Percentiles rank a stretch among this genome's conserved stretches.
These are phyloP conservation scores for Thunnus thynnus DNA, from an alignment of 2,113 vertebrate species.

Conservation along the genomic window DNA sequence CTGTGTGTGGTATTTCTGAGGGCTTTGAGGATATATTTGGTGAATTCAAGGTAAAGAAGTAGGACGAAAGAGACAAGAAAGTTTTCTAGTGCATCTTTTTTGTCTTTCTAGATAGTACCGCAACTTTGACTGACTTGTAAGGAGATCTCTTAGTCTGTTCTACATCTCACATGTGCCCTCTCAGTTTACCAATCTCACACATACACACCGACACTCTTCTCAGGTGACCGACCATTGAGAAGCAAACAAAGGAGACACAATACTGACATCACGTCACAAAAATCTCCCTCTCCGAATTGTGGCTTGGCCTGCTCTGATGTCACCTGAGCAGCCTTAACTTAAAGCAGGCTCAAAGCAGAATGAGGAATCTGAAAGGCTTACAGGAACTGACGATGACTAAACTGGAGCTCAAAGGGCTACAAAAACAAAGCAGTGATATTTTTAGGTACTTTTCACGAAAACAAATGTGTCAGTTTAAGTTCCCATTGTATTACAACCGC, in stretches of 20 bases:
- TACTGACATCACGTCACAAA: conserved; percentile 32
- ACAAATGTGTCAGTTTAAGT: not conserved
- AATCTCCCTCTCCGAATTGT: conserved; percentile 2
- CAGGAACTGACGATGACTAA: conserved; percentile 9
- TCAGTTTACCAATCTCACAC: conserved; percentile 58
- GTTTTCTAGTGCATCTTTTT: not conserved
- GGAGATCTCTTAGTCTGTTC: conserved; percentile 29
- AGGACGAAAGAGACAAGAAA: not conserved
- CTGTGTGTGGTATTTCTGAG: not conserved
- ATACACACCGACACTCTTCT: conserved; percentile 28
- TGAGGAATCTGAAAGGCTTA: not conserved
- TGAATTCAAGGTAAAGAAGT: not conserved
- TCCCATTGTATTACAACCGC: not conserved
- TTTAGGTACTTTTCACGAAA: conserved; percentile 8
- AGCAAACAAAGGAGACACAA: conserved; percentile 54
- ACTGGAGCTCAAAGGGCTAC: not conserved
- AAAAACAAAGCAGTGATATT: not conserved
- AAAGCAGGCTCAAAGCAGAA: conserved; percentile 21
- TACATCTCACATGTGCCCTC: conserved; percentile 28
- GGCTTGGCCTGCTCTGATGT: conserved; percentile 18
- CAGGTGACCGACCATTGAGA: conserved; percentile 68
- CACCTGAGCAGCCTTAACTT: conserved; percentile 21
- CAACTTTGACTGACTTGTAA: conserved; percentile 45
- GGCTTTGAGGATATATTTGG: not conserved
- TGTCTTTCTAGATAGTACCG: conserved; percentile 14